Percentiles rank a stretch among this genome's conserved stretches.
Evolutionary conservation across 2,888 invertebrate genomes (phyloP).

Genomic region (Julus scandinavius): DNA sequence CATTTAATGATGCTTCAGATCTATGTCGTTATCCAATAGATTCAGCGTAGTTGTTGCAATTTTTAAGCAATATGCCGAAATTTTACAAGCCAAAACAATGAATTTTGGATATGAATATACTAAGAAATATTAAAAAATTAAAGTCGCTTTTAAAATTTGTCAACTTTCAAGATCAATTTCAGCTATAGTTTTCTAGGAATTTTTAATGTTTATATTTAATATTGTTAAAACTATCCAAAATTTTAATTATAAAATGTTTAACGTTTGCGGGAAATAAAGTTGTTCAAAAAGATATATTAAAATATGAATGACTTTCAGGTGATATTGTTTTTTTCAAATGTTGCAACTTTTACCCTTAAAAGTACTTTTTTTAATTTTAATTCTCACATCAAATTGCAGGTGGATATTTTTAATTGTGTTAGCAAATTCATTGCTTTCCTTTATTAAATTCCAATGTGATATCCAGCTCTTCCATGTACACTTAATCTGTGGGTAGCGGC

Average conservation of each 20-base stretch:
- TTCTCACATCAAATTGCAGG: background rate
- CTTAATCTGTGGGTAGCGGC: conserved; percentile 23
- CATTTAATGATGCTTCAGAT: background rate
- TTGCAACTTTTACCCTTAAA: background rate
- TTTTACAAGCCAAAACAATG: too few species aligned
- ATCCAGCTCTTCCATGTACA: conserved; percentile 46
- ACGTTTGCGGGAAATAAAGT: background rate
- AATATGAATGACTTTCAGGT: background rate
- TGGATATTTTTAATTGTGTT: conserved; percentile 28
- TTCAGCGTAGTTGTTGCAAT: too few species aligned
- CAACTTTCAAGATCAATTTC: too few species aligned
- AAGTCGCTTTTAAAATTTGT: background rate
- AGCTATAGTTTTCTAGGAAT: too few species aligned
- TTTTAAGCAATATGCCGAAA: too few species aligned
- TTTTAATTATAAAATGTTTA: background rate
- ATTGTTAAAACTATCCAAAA: background rate
- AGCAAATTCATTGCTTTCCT: background rate
- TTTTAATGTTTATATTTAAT: background rate
- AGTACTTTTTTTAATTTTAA: background rate
- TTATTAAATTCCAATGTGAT: conserved; percentile 15
- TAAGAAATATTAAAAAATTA: background rate
- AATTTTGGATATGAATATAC: background rate
- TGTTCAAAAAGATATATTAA: too few species aligned
- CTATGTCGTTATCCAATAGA: background rate
- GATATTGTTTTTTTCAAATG: background rate